These are phyloP conservation scores for Fratercula arctica DNA, from an alignment of 2,797 vertebrate species.

Conservation along the genomic window DNA sequence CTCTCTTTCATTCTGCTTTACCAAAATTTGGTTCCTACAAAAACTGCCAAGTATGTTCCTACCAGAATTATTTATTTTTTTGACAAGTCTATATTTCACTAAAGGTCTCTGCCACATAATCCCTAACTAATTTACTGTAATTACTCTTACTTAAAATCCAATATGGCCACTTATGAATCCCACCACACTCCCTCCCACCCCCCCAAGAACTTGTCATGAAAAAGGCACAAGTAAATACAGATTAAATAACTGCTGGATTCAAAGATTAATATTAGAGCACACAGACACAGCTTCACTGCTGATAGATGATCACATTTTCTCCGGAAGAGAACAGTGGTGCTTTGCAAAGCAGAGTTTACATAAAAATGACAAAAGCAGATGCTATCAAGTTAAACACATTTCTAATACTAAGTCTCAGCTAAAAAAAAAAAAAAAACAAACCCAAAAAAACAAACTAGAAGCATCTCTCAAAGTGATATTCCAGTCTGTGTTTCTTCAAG, in stretches of 20 bases:
- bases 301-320: neutral
- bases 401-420: neutral
- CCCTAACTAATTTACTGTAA: neutral
- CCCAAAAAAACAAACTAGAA: neutral
- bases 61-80: neutral
- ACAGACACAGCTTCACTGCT: neutral
- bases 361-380: slow-evolving; percentile 11
- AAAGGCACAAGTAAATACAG: neutral
- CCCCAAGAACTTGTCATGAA: neutral
- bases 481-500: neutral
- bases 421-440: neutral
- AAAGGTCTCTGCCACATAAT: neutral
- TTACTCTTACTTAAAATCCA: neutral
- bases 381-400: neutral
- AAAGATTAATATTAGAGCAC: neutral
- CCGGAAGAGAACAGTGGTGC: neutral
- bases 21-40: neutral
- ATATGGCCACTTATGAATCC: rapidly evolving
- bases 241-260: neutral
- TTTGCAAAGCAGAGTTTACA: neutral
- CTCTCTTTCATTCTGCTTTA: neutral
- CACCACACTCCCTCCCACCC: neutral
- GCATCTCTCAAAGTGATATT: neutral
- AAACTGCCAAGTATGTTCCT: neutral
- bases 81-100: neutral